Base-by-base conservation (phyloP, 2,888 invertebrate genomes). In the Polydesmus complanatus region DNA sequence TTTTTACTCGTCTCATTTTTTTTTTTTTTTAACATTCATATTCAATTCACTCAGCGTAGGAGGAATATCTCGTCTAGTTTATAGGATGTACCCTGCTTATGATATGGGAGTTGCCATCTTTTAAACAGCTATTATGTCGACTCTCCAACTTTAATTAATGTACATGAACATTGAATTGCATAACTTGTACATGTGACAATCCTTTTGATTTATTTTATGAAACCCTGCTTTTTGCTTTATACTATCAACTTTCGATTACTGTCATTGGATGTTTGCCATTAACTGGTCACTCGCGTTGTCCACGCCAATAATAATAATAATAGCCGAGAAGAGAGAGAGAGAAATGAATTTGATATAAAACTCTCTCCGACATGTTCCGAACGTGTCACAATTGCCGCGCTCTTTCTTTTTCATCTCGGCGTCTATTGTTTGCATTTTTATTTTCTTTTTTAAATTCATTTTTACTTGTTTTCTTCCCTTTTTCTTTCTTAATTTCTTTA, bases 161-260 rank as follows among this genome's bases (percentile, higher is more conserved):
- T 51, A 58, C 58, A 58, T 58, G 58, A 23, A 58, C 58, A 58
- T 5, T 25, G 52, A 58, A 58, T 58, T 58, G 50, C 58, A 58
- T 58, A 50, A 58, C 27, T 58, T 58, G 47, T 47, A 19, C 56
- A 49, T 18, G 52, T 19, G 52, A 52, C 56, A 56, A 56, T 56
- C 56, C 37, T 56, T 56, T 56, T 57, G 57, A 57, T 57, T 57
- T 57, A 57, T 57, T 57, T 57, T 57, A 48, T 51, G 14, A 5
- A 37, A 37, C 37, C 8, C 5, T 8, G 37, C 37, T 37, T 37
- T 37, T 37, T n/a, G n/a, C 37, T 37, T 37, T 5, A 14, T 37
- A 37, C 14, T 37, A 37, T 37, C 37, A 37, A 14, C 37, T 37
- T 37, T 5, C 14, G 37, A 8, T 14, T 37, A 5, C 37, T 37